Conservation (phyloP, 35 echinoderm and acorn worm species). For the Amphiura filiformis region DNA sequence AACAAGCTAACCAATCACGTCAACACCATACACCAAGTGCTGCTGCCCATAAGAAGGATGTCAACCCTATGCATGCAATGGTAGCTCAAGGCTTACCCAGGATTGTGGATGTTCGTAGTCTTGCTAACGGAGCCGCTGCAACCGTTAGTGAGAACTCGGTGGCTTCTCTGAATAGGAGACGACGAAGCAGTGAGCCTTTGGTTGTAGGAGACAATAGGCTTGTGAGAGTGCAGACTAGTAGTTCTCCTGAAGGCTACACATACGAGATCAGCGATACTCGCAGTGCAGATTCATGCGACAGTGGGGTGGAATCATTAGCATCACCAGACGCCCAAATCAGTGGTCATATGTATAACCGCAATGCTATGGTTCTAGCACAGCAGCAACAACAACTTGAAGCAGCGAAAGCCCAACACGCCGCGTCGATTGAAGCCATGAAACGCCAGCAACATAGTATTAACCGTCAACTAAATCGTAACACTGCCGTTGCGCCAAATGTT, state of each 20-base stretch:
- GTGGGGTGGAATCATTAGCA: not conserved
- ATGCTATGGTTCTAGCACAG: not conserved
- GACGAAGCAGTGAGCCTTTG: not conserved
- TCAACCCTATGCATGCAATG: not conserved
- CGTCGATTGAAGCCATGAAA: not conserved
- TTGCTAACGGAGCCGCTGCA: not conserved
- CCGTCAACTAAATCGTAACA: not conserved
- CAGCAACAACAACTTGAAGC: not conserved
- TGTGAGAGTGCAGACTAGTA: not conserved
- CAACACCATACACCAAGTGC: not conserved
- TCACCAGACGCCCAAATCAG: not conserved
- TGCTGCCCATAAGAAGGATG: not conserved
- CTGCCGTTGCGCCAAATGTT: not conserved
- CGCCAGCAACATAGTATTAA: not conserved
- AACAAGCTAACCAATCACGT: not conserved
- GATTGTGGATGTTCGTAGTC: not conserved
- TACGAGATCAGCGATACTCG: not conserved
- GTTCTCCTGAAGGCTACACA: not conserved
- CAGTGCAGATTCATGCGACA: not conserved
- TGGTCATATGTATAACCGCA: not conserved
- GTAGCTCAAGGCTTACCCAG: not conserved
- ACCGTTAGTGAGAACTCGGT: not conserved
- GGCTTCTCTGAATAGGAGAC: not conserved
- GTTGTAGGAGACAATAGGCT: not conserved
- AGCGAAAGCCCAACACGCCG: not conserved